Evolutionary conservation across 2,888 invertebrate genomes (phyloP).

Genomic region (Neocrepidodera transversa): DNA sequence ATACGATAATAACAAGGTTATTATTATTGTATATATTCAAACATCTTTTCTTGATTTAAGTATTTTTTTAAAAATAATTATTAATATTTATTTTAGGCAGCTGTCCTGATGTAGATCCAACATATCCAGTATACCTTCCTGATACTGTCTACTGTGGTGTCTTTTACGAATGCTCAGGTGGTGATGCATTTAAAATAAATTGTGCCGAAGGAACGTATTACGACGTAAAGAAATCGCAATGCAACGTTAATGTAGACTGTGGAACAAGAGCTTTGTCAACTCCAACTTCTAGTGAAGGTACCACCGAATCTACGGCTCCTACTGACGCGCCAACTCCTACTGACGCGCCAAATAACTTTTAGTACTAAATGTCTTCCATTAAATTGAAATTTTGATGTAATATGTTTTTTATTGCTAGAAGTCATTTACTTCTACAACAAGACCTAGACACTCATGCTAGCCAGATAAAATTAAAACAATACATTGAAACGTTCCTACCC

Average conservation of each 20-base stretch:
- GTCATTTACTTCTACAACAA: no score
- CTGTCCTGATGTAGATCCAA: background rate
- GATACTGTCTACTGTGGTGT: slow-evolving; percentile 3
- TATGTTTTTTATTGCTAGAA: no score
- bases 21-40: no score
- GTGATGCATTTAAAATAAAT: background rate
- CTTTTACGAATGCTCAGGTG: slow-evolving; percentile 9
- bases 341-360: background rate
- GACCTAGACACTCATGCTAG: no score
- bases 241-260: background rate
- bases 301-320: background rate
- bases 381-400: no score
- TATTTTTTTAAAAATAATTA: no score
- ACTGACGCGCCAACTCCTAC: background rate
- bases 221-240: background rate
- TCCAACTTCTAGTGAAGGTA: background rate
- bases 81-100: background rate
- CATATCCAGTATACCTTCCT: background rate
- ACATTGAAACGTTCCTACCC: no score
- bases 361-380: no score
- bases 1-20: no score
- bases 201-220: slow-evolving; percentile 10
- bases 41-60: no score
- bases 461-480: no score
- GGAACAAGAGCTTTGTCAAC: background rate